Evolutionary conservation across 37 sponge, comb jelly and placozoan species (phyloP).

Genomic region (Dysidea cf. avara): DNA sequence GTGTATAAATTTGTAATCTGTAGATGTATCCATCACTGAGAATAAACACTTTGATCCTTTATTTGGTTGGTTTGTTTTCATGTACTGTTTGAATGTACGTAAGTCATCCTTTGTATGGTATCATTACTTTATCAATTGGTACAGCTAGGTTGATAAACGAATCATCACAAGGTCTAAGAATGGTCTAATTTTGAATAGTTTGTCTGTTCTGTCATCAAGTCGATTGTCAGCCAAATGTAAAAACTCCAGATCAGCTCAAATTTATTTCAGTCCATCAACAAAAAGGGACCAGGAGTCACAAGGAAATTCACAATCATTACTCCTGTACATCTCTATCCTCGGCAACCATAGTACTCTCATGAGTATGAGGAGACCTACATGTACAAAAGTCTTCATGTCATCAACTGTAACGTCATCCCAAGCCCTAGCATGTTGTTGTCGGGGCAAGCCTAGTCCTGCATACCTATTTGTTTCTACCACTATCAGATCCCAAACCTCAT

Average conservation of each 20-base stretch:
- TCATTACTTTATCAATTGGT: conserved; percentile 20
- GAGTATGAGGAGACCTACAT: too few relatives aligned
- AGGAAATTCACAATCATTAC: too few relatives aligned
- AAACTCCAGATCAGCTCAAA: background rate
- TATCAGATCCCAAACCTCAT: background rate
- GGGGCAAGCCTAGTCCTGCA: background rate
- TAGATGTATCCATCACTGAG: conserved; percentile 7
- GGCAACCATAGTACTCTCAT: too few relatives aligned
- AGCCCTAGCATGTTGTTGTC: background rate
- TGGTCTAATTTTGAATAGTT: conserved; percentile 15
- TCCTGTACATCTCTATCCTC: conserved; percentile 1
- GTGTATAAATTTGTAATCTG: conserved; percentile 2
- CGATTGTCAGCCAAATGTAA: conserved; percentile 1
- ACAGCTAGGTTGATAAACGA: background rate
- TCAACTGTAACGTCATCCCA: background rate
- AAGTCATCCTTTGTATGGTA: conserved; percentile 11
- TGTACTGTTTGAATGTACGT: conserved; percentile 8
- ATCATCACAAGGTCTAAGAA: background rate
- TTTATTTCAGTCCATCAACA: too few relatives aligned
- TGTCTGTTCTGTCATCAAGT: conserved; percentile 7
- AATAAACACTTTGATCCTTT: conserved; percentile 6
- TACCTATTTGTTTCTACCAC: background rate
- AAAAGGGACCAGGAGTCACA: too few relatives aligned
- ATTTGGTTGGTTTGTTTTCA: too few relatives aligned
- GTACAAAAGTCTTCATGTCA: background rate